phyloP scores from a whole-genome alignment of 2,113 vertebrate species.

The Ciconia boyciana region DNA sequence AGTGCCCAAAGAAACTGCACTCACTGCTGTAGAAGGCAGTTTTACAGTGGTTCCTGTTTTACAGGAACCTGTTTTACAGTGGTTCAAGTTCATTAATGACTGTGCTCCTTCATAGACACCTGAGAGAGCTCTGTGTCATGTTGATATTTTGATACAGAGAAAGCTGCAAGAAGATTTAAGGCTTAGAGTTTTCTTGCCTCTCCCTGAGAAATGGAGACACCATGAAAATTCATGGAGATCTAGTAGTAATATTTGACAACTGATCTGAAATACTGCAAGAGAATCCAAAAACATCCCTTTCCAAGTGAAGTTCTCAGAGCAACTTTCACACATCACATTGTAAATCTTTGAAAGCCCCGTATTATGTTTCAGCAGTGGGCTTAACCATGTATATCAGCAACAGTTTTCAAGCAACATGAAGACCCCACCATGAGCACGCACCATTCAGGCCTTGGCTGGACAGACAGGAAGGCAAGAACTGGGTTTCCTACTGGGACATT shows the following conservation, averaged over 20 bases:
- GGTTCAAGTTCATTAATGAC: background rate
- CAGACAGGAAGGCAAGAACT: background rate
- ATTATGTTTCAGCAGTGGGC: background rate
- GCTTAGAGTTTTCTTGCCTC: background rate
- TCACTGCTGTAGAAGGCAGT: background rate
- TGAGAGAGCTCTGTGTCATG: background rate
- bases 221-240: background rate
- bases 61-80: background rate
- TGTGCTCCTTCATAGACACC: background rate
- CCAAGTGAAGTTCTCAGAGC: background rate
- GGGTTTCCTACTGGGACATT: background rate
- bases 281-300: background rate
- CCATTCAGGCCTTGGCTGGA: background rate
- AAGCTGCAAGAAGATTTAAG: background rate
- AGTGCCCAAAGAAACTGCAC: background rate
- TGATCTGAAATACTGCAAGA: background rate
- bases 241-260: background rate
- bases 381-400: background rate
- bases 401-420: background rate
- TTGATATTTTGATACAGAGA: background rate
- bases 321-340: background rate
- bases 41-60: background rate
- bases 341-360: background rate
- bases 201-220: background rate
- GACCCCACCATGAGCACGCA: accelerated